A percentile compares a stretch with the other conserved stretches of the same genome.
Conservation (phyloP, 2,888 invertebrate genomes). For the Dicranocentrus wangi region DNA sequence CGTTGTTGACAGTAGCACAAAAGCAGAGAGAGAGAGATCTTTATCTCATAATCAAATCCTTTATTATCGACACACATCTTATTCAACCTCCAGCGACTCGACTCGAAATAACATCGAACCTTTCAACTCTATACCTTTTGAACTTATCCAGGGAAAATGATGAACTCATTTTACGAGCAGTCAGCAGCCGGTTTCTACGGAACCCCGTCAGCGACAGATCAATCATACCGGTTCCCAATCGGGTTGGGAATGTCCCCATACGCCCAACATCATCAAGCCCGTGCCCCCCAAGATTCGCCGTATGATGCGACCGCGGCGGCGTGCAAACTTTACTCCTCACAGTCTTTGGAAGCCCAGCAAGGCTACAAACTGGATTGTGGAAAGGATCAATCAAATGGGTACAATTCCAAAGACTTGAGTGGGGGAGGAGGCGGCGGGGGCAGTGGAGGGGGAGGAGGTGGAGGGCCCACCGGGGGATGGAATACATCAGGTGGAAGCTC, state of each 20-base stretch:
- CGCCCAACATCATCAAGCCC: conserved; percentile 83
- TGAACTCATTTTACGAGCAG: conserved; percentile 98
- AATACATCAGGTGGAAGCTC: conserved; percentile 74
- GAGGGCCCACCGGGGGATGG: conserved; percentile 72
- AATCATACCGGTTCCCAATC: conserved; percentile 87
- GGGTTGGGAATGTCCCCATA: conserved; percentile 90
- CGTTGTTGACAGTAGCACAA: too few relatives aligned
- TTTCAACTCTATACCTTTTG: neutral
- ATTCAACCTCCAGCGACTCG: too few relatives aligned
- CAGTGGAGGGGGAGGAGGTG: conserved; percentile 73
- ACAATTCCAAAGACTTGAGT: conserved; percentile 79
- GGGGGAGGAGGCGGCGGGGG: conserved; percentile 74
- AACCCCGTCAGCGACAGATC: too few relatives aligned
- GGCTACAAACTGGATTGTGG: conserved; percentile 83
- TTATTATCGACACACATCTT: neutral
- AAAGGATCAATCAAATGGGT: conserved; percentile 79
- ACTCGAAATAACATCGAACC: neutral
- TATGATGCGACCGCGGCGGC: conserved; percentile 90
- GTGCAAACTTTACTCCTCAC: conserved; percentile 86
- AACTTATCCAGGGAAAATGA: conserved; percentile 74
- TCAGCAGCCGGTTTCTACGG: conserved; percentile 89
- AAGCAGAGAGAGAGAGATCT: conserved; percentile 2
- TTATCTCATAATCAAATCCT: neutral
- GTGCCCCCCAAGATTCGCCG: conserved; percentile 91
- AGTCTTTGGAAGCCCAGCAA: conserved; percentile 77